Conservation (phyloP, 2,113 vertebrate species). For the Dromiciops gliroides region DNA sequence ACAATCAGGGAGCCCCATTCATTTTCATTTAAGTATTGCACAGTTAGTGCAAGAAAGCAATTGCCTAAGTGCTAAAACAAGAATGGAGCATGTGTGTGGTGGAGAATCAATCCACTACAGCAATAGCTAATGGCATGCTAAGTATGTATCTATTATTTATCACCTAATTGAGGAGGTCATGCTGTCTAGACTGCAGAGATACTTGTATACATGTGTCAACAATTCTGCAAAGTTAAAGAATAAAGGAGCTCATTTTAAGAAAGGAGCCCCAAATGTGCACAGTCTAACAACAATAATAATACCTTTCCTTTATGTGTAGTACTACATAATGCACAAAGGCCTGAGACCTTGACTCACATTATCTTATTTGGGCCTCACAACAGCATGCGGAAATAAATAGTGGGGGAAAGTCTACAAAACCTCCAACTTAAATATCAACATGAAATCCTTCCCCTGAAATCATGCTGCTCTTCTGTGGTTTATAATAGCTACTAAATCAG, state of each 20-base stretch:
- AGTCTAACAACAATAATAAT: background rate
- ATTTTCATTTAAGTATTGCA: constrained; percentile 57
- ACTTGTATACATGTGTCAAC: constrained; percentile 75
- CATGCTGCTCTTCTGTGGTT: constrained; percentile 33
- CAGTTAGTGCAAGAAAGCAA: constrained; percentile 67
- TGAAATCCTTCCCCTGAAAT: constrained; percentile 44
- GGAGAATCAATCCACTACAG: constrained; percentile 78
- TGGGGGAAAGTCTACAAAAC: background rate
- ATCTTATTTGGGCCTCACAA: background rate
- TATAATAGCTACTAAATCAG: constrained; percentile 22
- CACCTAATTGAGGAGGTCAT: constrained; percentile 78
- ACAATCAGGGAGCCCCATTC: constrained; percentile 71
- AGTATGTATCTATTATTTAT: constrained; percentile 84
- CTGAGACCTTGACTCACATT: background rate
- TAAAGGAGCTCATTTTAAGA: constrained; percentile 73
- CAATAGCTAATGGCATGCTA: constrained; percentile 75
- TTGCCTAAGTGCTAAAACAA: constrained; percentile 77
- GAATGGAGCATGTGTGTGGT: constrained; percentile 66
- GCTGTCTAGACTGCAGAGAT: constrained; percentile 79
- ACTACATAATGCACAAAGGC: background rate
- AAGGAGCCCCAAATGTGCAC: constrained; percentile 55
- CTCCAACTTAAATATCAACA: constrained; percentile 3
- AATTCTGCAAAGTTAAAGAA: constrained; percentile 79
- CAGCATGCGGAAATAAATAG: constrained; percentile 46
- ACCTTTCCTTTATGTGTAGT: background rate